A percentile compares a stretch with the other conserved stretches of the same genome.
Evolutionary conservation across 2,113 vertebrate genomes (phyloP).

Genomic region (Pterophyllum scalare): DNA sequence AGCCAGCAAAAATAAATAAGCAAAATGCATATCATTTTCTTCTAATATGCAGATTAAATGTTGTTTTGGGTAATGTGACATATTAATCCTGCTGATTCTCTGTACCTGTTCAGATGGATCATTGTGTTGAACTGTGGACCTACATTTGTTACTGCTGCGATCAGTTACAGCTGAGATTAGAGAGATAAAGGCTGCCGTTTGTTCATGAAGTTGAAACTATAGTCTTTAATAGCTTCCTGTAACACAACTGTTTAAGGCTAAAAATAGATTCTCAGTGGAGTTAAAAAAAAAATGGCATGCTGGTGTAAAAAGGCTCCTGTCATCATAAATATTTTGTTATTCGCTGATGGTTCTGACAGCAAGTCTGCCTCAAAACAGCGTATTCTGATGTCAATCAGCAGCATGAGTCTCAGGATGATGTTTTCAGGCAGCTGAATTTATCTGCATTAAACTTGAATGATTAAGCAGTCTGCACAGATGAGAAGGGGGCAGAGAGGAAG

Average conservation of each 20-base stretch:
- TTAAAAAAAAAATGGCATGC: neutral
- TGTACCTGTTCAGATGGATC: neutral
- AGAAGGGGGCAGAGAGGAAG: neutral
- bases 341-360: neutral
- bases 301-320: neutral
- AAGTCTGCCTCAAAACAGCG: neutral
- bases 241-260: neutral
- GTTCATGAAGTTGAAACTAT: neutral
- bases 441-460: neutral
- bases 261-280: slow-evolving; percentile 11
- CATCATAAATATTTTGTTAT: neutral
- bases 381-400: neutral
- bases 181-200: neutral
- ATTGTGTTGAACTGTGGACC: neutral
- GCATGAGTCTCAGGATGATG: neutral
- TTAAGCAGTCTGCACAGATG: slow-evolving; percentile 5
- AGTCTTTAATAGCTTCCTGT: no score
- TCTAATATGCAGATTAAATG: neutral
- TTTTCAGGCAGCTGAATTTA: neutral
- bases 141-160: neutral
- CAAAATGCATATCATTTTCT: neutral
- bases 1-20: neutral
- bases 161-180: neutral
- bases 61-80: neutral
- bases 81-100: neutral